A percentile compares a stretch with the other conserved stretches of the same genome.
These are phyloP conservation scores for Notospermus geniculatus DNA, from an alignment of 1,140 invertebrate species.

Conservation along the genomic window DNA sequence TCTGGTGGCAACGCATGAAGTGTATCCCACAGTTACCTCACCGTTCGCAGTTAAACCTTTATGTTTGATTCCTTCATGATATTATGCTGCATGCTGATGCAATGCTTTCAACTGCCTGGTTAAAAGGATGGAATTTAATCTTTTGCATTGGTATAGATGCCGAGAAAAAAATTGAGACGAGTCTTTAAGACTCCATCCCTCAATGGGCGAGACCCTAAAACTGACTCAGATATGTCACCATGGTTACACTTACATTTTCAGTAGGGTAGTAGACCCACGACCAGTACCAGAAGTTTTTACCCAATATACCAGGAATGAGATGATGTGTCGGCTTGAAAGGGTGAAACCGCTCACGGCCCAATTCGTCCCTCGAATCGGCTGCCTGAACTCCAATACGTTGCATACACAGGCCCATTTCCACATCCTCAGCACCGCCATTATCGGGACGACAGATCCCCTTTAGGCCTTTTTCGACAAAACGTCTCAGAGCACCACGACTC, in stretches of 20 bases:
- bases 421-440: constrained; percentile 78
- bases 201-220: too few relatives aligned
- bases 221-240: too few relatives aligned
- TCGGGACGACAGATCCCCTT: constrained; percentile 56
- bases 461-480: constrained; percentile 28
- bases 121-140: too few relatives aligned
- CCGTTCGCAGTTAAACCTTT: too few relatives aligned
- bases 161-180: too few relatives aligned
- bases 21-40: too few relatives aligned
- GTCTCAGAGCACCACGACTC: constrained; percentile 41
- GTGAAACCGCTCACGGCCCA: constrained; percentile 87
- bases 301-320: constrained; percentile 43
- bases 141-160: too few relatives aligned
- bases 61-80: too few relatives aligned
- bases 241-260: constrained; percentile 35
- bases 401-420: constrained; percentile 90
- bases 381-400: constrained; percentile 80
- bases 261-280: constrained; percentile 43
- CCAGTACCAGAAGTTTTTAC: constrained; percentile 50
- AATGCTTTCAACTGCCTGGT: too few relatives aligned
- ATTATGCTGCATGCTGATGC: too few relatives aligned
- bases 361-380: constrained; percentile 79
- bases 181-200: too few relatives aligned
- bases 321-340: constrained; percentile 79
- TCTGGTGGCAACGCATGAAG: too few relatives aligned